Evolutionary conservation across 2,888 invertebrate species (phyloP).

Genomic region (Rhabditoides inermis): DNA sequence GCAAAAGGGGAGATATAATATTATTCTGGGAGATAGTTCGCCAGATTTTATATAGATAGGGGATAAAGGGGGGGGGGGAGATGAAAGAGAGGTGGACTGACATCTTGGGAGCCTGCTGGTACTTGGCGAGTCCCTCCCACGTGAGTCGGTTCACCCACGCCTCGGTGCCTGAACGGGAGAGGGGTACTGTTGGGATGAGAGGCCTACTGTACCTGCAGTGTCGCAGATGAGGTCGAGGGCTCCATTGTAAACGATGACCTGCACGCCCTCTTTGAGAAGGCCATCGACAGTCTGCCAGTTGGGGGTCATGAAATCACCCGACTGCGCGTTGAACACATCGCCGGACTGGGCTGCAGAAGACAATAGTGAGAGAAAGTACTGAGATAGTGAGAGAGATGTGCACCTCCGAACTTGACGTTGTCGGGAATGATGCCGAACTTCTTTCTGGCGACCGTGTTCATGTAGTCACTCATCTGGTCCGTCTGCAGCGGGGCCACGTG

Average conservation of each 20-base stretch:
- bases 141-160: slow-evolving; percentile 68
- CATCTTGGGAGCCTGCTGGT: too few species aligned
- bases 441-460: slow-evolving; percentile 63
- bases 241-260: slow-evolving; percentile 68
- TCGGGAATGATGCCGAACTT: slow-evolving; percentile 63
- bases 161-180: slow-evolving; percentile 59
- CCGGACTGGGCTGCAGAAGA: slow-evolving; percentile 56
- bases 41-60: too few species aligned
- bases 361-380: too few species aligned
- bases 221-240: slow-evolving; percentile 77
- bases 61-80: slow-evolving; percentile 55
- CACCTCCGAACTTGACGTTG: slow-evolving; percentile 64
- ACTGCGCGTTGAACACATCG: slow-evolving; percentile 62
- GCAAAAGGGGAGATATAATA: slow-evolving; percentile 50
- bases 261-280: slow-evolving; percentile 54
- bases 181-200: not conserved
- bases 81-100: slow-evolving; percentile 55
- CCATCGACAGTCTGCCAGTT: slow-evolving; percentile 60
- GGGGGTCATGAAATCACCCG: slow-evolving; percentile 73
- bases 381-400: not conserved
- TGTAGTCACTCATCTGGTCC: slow-evolving; percentile 57
- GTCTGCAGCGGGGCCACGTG: slow-evolving; percentile 32
- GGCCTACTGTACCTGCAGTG: slow-evolving; percentile 63
- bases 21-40: too few species aligned
- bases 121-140: slow-evolving; percentile 63